Evolutionary conservation across 30 jellyfish, hydroid and myxozoan species (phyloP).

Genomic region (Haliclystus octoradiatus): DNA sequence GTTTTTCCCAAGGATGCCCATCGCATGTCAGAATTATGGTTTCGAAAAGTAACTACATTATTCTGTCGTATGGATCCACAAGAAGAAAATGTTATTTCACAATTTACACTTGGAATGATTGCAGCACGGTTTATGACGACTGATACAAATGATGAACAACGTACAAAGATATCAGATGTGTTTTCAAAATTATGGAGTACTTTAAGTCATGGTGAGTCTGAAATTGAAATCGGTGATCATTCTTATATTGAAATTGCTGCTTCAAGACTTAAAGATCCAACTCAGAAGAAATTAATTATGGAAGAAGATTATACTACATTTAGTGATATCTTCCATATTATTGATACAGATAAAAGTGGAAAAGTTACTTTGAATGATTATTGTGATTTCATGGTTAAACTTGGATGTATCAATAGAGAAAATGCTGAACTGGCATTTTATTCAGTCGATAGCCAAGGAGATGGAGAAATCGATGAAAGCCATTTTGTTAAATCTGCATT

Average conservation of each 20-base stretch:
- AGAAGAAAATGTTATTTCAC: not conserved
- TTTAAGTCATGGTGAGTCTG: not conserved
- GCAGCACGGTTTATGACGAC: not conserved
- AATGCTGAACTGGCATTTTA: not conserved
- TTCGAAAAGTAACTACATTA: not conserved
- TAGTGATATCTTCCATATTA: not conserved
- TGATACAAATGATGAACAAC: not conserved
- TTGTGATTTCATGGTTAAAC: not conserved
- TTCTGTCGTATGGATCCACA: constrained; percentile 1
- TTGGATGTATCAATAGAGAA: not conserved
- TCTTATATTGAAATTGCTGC: not conserved
- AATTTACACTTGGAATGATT: not conserved
- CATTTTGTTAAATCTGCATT: not conserved
- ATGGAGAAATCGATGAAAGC: not conserved
- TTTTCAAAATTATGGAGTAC: not conserved
- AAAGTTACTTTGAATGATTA: not conserved
- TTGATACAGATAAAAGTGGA: not conserved
- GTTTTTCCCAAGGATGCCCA: not conserved
- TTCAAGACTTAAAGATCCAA: not conserved
- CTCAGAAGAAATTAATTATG: not conserved
- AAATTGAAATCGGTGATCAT: not conserved
- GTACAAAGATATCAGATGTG: not conserved
- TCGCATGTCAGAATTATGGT: not conserved
- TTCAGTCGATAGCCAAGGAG: not conserved
- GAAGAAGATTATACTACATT: not conserved